Evolutionary conservation across 2,888 invertebrate genomes (phyloP).

Genomic region (Hesperia comma): DNA sequence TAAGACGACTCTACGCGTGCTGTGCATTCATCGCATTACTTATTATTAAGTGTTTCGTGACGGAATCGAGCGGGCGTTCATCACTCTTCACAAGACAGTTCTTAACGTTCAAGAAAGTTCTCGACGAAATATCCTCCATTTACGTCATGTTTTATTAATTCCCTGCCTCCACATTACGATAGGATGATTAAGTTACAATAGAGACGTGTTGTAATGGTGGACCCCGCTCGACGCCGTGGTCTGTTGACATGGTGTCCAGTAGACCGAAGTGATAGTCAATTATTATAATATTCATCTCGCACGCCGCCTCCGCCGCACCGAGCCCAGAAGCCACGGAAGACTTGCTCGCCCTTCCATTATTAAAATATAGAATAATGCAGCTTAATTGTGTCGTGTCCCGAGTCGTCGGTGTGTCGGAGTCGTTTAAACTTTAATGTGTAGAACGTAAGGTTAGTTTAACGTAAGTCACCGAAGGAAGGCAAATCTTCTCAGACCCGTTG

Average conservation of each 20-base stretch:
- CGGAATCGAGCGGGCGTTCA: constrained; percentile 8
- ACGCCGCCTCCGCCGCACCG: constrained; percentile 54
- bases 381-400: constrained; percentile 32
- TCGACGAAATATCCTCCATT: neutral
- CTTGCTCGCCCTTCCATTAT: constrained; percentile 18
- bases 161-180: no score
- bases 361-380: constrained; percentile 28
- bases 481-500: neutral
- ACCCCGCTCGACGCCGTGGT: constrained; percentile 47
- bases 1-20: neutral
- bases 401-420: constrained; percentile 21
- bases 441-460: constrained; percentile 30
- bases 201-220: constrained; percentile 20
- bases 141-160: no score
- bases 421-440: constrained; percentile 30
- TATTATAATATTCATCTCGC: constrained; percentile 65
- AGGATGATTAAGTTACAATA: no score
- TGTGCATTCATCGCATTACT: constrained; percentile 16
- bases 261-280: constrained; percentile 73
- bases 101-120: no score
- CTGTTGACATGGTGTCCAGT: neutral
- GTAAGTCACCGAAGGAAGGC: constrained; percentile 24
- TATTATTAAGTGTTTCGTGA: constrained; percentile 21
- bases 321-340: neutral
- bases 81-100: neutral